phyloP scores from a whole-genome alignment of 2,113 vertebrate genomes.

The Caranx ignobilis region DNA sequence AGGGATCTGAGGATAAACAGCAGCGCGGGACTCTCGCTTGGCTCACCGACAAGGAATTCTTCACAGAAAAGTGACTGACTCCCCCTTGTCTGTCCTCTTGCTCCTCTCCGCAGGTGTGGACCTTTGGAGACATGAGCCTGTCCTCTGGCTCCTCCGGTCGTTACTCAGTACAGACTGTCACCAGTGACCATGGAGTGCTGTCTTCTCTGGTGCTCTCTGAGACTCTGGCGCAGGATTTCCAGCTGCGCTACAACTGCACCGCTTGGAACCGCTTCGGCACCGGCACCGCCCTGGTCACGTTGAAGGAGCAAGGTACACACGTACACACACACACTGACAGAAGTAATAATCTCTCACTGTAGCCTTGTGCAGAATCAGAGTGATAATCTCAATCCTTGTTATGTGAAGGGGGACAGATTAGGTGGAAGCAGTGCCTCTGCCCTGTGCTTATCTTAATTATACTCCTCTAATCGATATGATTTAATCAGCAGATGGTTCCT shows the following conservation, averaged over 20 bases:
- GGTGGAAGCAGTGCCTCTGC: slow-evolving; percentile 59
- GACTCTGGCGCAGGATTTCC: slow-evolving; percentile 87
- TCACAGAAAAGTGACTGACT: slow-evolving; percentile 26
- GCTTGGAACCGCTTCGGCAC: slow-evolving; percentile 91
- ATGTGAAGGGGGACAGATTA: slow-evolving; percentile 48
- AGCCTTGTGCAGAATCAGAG: slow-evolving; percentile 14
- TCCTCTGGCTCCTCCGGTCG: slow-evolving; percentile 86
- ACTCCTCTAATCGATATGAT: slow-evolving; percentile 81
- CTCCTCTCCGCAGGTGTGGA: slow-evolving; percentile 86
- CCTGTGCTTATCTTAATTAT: slow-evolving; percentile 85
- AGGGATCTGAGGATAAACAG: slow-evolving; percentile 59
- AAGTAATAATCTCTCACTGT: slow-evolving; percentile 3
- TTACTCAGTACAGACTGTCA: slow-evolving; percentile 89
- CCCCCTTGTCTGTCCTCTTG: slow-evolving; percentile 14
- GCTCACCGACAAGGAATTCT: slow-evolving; percentile 10
- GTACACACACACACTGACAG: background rate
- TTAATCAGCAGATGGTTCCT: slow-evolving; percentile 85
- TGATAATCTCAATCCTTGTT: slow-evolving; percentile 22
- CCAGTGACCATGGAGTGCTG: slow-evolving; percentile 83
- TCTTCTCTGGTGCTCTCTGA: slow-evolving; percentile 90
- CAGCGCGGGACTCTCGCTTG: slow-evolving; percentile 12
- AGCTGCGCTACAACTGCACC: slow-evolving; percentile 90
- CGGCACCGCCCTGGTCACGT: slow-evolving; percentile 82
- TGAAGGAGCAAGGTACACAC: slow-evolving; percentile 88
- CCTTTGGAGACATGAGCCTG: slow-evolving; percentile 88